Evolutionary conservation across 1,140 invertebrate species (phyloP).

Genomic region (Cheumatopsyche charites): DNA sequence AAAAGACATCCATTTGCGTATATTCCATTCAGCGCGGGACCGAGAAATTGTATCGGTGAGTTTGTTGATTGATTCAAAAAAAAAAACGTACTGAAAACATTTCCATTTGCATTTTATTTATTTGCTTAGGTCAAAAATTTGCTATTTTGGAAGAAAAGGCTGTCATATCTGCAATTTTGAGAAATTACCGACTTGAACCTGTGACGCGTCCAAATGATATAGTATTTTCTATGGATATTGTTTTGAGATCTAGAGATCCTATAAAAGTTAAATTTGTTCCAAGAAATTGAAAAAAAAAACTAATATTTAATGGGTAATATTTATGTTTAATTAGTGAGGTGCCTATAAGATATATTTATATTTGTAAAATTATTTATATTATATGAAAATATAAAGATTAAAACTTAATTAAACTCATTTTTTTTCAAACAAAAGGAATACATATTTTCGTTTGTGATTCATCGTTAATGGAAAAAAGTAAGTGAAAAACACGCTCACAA

Average conservation of each 20-base stretch:
- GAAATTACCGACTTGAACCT: conserved; percentile 67
- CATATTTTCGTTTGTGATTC: not conserved
- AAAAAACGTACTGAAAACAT: not conserved
- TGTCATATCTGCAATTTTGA: conserved; percentile 69
- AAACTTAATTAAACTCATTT: too few relatives aligned
- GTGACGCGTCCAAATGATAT: conserved; percentile 65
- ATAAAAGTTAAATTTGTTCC: conserved; percentile 48
- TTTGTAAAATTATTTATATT: not conserved
- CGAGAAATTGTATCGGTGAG: conserved; percentile 75
- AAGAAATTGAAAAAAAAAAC: not conserved
- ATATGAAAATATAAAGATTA: too few relatives aligned
- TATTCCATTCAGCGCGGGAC: conserved; percentile 77
- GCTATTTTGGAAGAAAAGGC: conserved; percentile 77
- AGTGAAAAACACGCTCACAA: not conserved
- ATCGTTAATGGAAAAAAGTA: conserved; percentile 5
- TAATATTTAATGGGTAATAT: not conserved
- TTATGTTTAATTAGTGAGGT: not conserved
- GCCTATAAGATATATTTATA: too few relatives aligned
- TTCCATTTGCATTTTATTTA: not conserved
- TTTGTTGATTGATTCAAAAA: too few relatives aligned
- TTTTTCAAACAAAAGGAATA: too few relatives aligned
- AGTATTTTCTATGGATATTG: conserved; percentile 61
- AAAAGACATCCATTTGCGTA: conserved; percentile 70
- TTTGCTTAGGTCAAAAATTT: conserved; percentile 71
- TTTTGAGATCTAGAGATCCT: conserved; percentile 63